phyloP scores from a whole-genome alignment of 2,113 vertebrate genomes.

The Corynorhinus townsendii region DNA sequence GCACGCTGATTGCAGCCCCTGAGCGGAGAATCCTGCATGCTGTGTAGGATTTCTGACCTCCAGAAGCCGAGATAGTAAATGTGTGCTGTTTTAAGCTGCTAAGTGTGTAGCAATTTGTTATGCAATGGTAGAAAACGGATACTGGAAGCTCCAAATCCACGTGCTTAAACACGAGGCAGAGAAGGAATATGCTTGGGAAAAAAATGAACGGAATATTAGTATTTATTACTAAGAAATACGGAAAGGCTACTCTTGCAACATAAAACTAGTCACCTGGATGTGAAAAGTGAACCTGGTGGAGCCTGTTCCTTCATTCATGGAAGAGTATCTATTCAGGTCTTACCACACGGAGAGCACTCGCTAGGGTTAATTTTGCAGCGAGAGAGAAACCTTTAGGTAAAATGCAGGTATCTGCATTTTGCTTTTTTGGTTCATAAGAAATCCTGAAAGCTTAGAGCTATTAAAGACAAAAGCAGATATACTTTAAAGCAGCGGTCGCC shows the following conservation, averaged over 20 bases:
- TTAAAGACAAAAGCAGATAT: neutral
- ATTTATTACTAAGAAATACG: neutral
- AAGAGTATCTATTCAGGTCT: neutral
- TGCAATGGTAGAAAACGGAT: neutral
- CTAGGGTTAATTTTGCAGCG: neutral
- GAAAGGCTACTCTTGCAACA: neutral
- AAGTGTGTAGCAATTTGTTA: neutral
- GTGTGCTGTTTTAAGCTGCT: neutral
- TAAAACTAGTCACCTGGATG: neutral
- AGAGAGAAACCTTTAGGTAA: neutral
- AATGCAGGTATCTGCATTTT: neutral
- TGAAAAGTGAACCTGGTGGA: neutral
- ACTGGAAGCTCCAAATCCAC: neutral
- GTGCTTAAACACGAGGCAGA: neutral
- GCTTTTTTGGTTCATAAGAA: neutral
- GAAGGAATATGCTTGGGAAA: neutral
- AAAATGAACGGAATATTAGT: neutral
- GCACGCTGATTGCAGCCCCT: neutral
- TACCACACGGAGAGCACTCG: neutral
- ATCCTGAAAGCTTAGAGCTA: neutral
- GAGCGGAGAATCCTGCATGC: neutral
- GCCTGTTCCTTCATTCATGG: neutral
- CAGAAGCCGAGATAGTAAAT: neutral
- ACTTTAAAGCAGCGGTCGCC: too few relatives aligned
- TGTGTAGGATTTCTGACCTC: neutral